Base-by-base conservation (phyloP, 2,888 invertebrate genomes). In the Adineta ricciae region DNA sequence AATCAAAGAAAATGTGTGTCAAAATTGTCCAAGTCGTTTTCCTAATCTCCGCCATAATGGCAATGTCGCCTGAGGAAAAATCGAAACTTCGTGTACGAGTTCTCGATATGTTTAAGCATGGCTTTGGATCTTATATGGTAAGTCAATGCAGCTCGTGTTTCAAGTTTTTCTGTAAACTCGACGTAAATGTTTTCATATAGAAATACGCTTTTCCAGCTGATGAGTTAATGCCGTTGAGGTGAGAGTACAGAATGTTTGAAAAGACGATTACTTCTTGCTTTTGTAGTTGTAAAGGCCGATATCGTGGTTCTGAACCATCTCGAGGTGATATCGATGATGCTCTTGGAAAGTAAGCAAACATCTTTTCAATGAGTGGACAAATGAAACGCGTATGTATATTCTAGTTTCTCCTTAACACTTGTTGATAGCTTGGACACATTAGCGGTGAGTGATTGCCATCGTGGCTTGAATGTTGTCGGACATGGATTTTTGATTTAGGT, bases 201-300 rank as follows among this genome's bases (percentile, higher is more conserved):
- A 91, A 95, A 88, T 94, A 97, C 92, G 98, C 98, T 21, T 99
- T 95, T 91, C 98, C 98, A 84, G 97, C 97, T 36, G 98, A 98
- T 92, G 98, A 99, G 91, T 91, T 98, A 87, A 97, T 97, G 97
- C 98, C 98, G 1, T 92, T 98, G 56, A 84, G 78, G 78, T 78
- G 14, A 78, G 16, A 9, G 19, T 2, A 41, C n/a, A 21, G 0
- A 5, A 21, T 38, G 1, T 46, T 46, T 46, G 11, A 46, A 46
- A 46, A 8, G 46, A 46, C 11, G 5, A 46, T 46, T 46, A 46
- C 8, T 8, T 46, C 5, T 46, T 46, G 5, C 11, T 8, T 78
- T 38, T 78, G 0, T 78, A 78, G 95, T 89, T 98, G 98, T 91
- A 94, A 94, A 89, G 98, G 97, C 46, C 92, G 98, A 84, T 96